Base-by-base conservation (phyloP, 2,888 invertebrate genomes). In the Eupithecia dodoneata region DNA sequence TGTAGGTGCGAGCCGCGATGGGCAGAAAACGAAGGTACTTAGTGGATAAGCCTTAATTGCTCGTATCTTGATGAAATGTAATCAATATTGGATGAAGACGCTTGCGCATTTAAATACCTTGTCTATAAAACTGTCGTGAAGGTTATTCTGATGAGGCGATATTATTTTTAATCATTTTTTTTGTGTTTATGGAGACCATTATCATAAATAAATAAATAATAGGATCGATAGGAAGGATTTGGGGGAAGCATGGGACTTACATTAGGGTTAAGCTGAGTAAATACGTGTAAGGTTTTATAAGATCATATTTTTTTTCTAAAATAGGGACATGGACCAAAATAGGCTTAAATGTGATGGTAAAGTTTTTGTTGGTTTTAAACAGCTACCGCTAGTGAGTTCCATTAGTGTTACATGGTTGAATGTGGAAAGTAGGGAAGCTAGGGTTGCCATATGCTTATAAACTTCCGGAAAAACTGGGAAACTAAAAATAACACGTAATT, bases 381-480 rank as follows among this genome's bases (percentile, higher is more conserved):
- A 86, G 85, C 92, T 90, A 30, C 30, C 4, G 4, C 93, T 93
- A 92, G 93, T 88, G 87, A 85, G 79, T 78, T 88, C 90, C 94
- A 94, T 94, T 94, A 94, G 89, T 85, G 90, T 79, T 92, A 94
- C 93, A 94, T 91, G 92, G 84, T 82, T 92, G 92, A 92, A 88
- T 91, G 88, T 89, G 30, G 63, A 87, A 83, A 75, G 71, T 72
- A 66, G 76, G 65, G 73, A 45, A 66, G 59, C 67, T 66, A 75
- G 76, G 77, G 71, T 75, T 73, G 30, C 73, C 63, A 73, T 49
- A 52, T 55, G 12, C n/a, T 15, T 30, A 30, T 30, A n/a, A 66
- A 72, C 49, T 72, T 72, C 42, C 69, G 63, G 49, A 44, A 13
- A 63, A 63, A 63, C 10, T 9, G 2, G 63, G 12, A 30, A 30